Percentiles rank a stretch among this genome's conserved stretches.
phyloP scores from a whole-genome alignment of 2,888 invertebrate genomes.

The Tetrapedia diversipes region DNA sequence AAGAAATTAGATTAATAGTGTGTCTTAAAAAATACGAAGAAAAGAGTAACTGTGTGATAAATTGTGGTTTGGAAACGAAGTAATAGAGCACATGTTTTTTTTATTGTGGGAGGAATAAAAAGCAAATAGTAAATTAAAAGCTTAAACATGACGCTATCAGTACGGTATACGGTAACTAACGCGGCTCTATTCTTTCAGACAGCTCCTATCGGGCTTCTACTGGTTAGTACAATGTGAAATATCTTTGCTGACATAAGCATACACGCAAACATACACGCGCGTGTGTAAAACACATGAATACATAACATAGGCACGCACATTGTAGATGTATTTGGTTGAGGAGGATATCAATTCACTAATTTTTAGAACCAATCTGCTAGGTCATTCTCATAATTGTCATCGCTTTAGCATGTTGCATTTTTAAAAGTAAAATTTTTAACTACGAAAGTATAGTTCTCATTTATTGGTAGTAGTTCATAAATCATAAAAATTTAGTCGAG shows the following conservation, averaged over 20 bases:
- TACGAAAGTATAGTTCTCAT: not conserved
- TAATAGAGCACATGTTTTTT: not conserved
- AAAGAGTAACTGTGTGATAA: too few species aligned
- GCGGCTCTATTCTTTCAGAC: constrained; percentile 86
- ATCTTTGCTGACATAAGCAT: constrained; percentile 73
- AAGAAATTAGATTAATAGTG: constrained; percentile 13
- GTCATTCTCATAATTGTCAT: constrained; percentile 31
- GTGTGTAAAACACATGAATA: constrained; percentile 41
- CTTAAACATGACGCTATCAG: constrained; percentile 30
- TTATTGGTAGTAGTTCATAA: too few species aligned
- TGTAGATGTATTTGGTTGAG: constrained; percentile 53
- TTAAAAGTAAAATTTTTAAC: not conserved
- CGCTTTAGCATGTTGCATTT: constrained; percentile 36
- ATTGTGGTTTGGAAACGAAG: not conserved
- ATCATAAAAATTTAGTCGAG: not conserved
- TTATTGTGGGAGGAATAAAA: not conserved
- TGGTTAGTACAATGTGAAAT: constrained; percentile 86
- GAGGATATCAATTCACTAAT: constrained; percentile 21
- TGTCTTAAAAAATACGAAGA: too few species aligned
- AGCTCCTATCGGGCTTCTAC: constrained; percentile 89
- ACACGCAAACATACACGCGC: too few species aligned
- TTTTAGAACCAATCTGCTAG: constrained; percentile 12
- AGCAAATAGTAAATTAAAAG: constrained; percentile 26
- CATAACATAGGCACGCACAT: constrained; percentile 40
- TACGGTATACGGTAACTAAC: constrained; percentile 72